A percentile compares a stretch with the other conserved stretches of the same genome.
Evolutionary conservation across 2,113 vertebrate genomes (phyloP).

Genomic region (Cinclus cinclus): DNA sequence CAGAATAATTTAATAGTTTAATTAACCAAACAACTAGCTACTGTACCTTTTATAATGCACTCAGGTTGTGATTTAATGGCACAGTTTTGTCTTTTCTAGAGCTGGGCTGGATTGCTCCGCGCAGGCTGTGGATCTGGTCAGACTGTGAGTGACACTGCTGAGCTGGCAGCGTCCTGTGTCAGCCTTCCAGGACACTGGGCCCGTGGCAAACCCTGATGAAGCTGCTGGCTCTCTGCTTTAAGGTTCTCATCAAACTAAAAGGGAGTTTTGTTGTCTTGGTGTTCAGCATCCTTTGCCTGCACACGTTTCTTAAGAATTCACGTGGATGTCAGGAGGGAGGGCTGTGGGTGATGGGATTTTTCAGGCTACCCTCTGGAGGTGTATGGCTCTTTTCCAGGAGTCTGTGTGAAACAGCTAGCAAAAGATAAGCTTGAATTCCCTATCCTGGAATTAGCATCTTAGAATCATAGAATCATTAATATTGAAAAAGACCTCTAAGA

Average conservation of each 20-base stretch:
- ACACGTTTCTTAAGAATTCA: rapidly evolving
- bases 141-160: background rate
- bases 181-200: background rate
- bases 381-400: background rate
- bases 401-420: background rate
- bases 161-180: rapidly evolving
- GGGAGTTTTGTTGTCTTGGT: background rate
- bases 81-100: background rate
- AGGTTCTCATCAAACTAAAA: background rate
- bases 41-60: background rate
- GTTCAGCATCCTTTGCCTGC: background rate
- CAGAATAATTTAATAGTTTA: slow-evolving; percentile 57
- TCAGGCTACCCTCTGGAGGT: background rate
- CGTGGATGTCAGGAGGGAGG: rapidly evolving
- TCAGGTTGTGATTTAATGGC: background rate
- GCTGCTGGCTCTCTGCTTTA: background rate
- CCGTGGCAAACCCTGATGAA: background rate
- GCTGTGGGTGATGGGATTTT: background rate
- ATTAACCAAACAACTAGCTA: slow-evolving; percentile 40
- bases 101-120: background rate
- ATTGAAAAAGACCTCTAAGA: background rate
- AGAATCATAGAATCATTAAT: background rate
- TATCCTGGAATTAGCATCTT: background rate
- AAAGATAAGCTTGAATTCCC: background rate
- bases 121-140: rapidly evolving